Evolutionary conservation across 2,113 vertebrate genomes (phyloP).

Genomic region (Eurypyga helias): DNA sequence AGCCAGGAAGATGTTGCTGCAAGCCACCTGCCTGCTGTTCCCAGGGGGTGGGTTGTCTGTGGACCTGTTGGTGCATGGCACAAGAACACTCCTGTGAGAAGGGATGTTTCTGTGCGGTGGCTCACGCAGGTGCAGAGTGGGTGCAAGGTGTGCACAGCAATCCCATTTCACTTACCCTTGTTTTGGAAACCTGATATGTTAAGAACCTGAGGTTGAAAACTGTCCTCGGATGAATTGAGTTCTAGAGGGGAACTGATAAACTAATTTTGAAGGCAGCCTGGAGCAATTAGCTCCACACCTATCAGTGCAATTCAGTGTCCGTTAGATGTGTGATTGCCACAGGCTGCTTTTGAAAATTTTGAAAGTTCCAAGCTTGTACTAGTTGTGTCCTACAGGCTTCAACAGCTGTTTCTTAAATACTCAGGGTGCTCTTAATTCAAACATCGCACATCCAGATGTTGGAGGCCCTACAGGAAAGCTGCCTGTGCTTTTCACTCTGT

Average conservation of each 20-base stretch:
- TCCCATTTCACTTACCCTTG: neutral
- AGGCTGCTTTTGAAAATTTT: slow-evolving; percentile 15
- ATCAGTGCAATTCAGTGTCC: neutral
- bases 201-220: neutral
- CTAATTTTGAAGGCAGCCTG: neutral
- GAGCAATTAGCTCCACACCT: neutral
- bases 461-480: slow-evolving; percentile 16
- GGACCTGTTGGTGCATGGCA: neutral
- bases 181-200: neutral
- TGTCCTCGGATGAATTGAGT: neutral
- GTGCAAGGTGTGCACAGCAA: neutral
- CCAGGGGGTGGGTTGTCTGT: rapidly evolving
- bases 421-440: neutral
- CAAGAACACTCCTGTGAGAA: neutral
- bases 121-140: neutral
- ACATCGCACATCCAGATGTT: neutral
- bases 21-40: neutral
- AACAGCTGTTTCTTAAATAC: slow-evolving; percentile 10
- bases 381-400: neutral
- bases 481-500: neutral
- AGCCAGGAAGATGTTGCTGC: neutral
- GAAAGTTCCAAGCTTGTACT: neutral
- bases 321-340: neutral
- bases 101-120: neutral
- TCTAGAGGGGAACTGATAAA: neutral